Base-by-base conservation (phyloP, 2,888 invertebrate species). In the Barypeithes pellucidus region DNA sequence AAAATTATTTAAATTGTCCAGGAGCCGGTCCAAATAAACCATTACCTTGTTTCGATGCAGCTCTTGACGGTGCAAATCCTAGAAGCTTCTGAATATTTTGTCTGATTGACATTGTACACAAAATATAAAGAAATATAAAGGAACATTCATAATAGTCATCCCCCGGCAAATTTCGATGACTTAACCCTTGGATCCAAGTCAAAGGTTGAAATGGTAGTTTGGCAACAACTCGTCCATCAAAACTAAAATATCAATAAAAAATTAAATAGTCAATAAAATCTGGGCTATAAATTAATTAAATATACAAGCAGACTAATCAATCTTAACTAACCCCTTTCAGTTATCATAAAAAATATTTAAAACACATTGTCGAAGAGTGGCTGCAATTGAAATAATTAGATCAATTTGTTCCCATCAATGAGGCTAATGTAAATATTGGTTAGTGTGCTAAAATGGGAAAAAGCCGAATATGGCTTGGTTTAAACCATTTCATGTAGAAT, bases 21-120 rank as follows among this genome's bases (percentile, higher is more conserved):
- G 95, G 92, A 59, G 94, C 90, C 24, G 95, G 91, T 22, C 93
- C 94, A 87, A 96, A 96, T 66, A 96, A 88, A 74, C 94, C 93
- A 60, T 95, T 95, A 67, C 95, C 94, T 87, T 99, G 99, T 86
- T 98, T 98, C 76, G 95, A 97, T 61, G 98, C 98, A 24, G 98
- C 97, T 82, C 99, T 89, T 0, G 98, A 98, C 61, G 99, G 99
- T 0, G 99, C 97, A 87, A 99, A 97, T 66, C 98, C 98, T 54
- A 99, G 88, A 68, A 99, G 85, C 85, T 99, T 99, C 87, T 99
- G 99, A 76, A 98, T 96, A 85, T 99, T 99, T 92, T 99, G 93
- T 60, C 94, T 92, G 77, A 99, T 98, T 57, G 98, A 98, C 99
- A 99, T 99, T 33, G 99, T 99, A 87, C 99, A 99, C 66, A 99